Base-by-base conservation (phyloP, 2,113 vertebrate species). In the Pluvianellus socialis region DNA sequence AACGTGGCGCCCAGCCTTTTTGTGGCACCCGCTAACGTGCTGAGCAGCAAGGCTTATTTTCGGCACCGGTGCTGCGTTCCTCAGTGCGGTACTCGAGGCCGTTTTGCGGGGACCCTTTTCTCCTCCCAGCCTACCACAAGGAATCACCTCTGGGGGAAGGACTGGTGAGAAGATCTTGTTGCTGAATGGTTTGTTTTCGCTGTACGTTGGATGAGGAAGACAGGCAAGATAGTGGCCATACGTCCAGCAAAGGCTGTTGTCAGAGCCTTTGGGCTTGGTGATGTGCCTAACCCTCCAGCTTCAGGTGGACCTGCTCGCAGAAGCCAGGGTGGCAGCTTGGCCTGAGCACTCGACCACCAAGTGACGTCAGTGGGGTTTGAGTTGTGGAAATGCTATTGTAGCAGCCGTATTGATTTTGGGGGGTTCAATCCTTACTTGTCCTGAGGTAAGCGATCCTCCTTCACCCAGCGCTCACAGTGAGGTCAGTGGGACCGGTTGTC, bases 271-370 rank as follows among this genome's bases (percentile, higher is more conserved):
- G 0, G 73, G 42, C 44, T 5, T 21, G 13, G 38, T 59, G 77
- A 42, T 26, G 53, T 27, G 53, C 61, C 61, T 62, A 33, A 85
- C 87, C 86, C 72, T 79, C 72, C 83, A 84, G 13, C 79, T 88
- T 90, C 79, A 59, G 67, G 68, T 3, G 26, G 79, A 52, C 68
- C 47, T 53, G 53, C 66, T 76, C 0, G 4, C 8, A 13, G 65
- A 23, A 90, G 52, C 28, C 19, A 8, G 38, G 56, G 38, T 2
- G 1, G 52, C 50, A 72, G 53, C 74, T 86, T 6, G 2, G 93
- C 61, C 70, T 35, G 7, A 2, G 42, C 0, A 0, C 61, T 22
- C 2, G 8, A 19, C 0, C 2, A 0, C 44, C 0, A 0, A 47
- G 74, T 3, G 18, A 76, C 9, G 5, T 53, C 45, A 30, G 67